A percentile compares a stretch with the other conserved stretches of the same genome.
These are phyloP conservation scores for Tetrapedia diversipes DNA, from an alignment of 2,888 invertebrate species.

Conservation along the genomic window DNA sequence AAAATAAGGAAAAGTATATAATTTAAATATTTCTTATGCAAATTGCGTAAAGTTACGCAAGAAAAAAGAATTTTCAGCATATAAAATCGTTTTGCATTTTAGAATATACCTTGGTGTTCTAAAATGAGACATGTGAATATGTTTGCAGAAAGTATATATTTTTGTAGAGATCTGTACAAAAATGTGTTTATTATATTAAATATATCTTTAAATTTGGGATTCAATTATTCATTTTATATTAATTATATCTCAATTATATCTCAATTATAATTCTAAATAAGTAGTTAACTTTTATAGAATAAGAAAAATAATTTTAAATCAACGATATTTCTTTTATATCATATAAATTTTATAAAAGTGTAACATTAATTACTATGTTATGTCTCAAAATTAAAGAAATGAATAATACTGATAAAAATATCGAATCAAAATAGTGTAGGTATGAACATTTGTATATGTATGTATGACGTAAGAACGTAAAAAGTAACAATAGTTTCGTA, in stretches of 20 bases:
- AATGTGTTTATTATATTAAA: background rate
- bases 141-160: background rate
- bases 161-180: background rate
- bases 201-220: background rate
- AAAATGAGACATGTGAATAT: background rate
- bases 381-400: background rate
- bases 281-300: background rate
- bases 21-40: background rate
- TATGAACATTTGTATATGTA: background rate
- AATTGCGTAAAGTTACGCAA: background rate
- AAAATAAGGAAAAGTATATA: background rate
- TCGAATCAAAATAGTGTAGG: background rate
- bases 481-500: background rate
- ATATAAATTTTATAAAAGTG: background rate
- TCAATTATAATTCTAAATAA: background rate
- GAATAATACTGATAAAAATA: background rate
- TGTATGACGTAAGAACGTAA: slow-evolving; percentile 10
- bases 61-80: too few species aligned
- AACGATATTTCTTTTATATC: background rate
- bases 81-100: background rate
- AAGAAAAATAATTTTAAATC: background rate
- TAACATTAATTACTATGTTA: background rate
- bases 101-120: background rate
- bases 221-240: background rate
- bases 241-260: background rate